phyloP scores from a whole-genome alignment of 2,888 invertebrate genomes.

The Erynnis tages region DNA sequence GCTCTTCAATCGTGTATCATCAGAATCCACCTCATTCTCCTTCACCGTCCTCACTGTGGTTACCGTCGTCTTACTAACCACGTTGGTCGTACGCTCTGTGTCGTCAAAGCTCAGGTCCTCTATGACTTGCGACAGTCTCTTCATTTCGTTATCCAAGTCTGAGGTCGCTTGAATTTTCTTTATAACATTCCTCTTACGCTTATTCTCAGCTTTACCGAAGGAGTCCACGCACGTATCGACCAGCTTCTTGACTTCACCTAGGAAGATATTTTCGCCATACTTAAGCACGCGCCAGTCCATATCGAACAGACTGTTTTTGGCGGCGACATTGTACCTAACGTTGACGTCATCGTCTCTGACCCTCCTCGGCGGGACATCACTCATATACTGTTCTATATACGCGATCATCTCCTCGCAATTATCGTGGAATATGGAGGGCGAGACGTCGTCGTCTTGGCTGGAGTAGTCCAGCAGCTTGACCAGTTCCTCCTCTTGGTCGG shows the following conservation, averaged over 20 bases:
- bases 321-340: slow-evolving; percentile 62
- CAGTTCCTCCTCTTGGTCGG: slow-evolving; percentile 90
- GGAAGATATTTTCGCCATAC: slow-evolving; percentile 72
- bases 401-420: slow-evolving; percentile 69
- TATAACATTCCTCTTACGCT: slow-evolving; percentile 50
- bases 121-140: slow-evolving; percentile 67
- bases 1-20: slow-evolving; percentile 50
- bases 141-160: slow-evolving; percentile 73
- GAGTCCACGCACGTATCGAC: slow-evolving; percentile 60
- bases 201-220: slow-evolving; percentile 51
- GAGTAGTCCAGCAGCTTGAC: slow-evolving; percentile 87
- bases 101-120: slow-evolving; percentile 65
- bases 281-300: slow-evolving; percentile 77
- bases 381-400: slow-evolving; percentile 64
- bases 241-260: slow-evolving; percentile 70
- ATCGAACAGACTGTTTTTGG: slow-evolving; percentile 64
- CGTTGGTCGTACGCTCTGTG: slow-evolving; percentile 34
- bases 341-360: slow-evolving; percentile 58
- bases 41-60: slow-evolving; percentile 41
- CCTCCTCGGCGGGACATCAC: slow-evolving; percentile 42
- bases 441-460: slow-evolving; percentile 82
- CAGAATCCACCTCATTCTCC: slow-evolving; percentile 46
- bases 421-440: slow-evolving; percentile 70
- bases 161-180: slow-evolving; percentile 54
- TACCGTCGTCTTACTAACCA: slow-evolving; percentile 38